Evolutionary conservation across 2,888 invertebrate species (phyloP), one percentile per base, ranked within the genome.

Genomic region (Acanthosepion lycidas): DNA sequence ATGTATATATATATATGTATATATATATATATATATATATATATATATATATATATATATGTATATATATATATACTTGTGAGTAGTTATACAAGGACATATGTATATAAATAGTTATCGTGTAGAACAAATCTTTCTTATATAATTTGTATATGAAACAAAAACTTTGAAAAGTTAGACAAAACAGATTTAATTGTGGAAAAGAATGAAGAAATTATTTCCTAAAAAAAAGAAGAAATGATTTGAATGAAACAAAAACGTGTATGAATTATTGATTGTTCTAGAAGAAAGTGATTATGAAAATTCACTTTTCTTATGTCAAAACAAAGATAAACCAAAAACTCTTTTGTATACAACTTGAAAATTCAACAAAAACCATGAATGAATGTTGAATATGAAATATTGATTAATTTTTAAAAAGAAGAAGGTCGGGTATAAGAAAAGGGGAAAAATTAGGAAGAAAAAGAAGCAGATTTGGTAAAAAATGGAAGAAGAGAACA

Each of bases 181-280:
- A n/a, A 59, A 78, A 78, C 78, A 33, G 78, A n/a, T n/a, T n/a
- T 33, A 78, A 78, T 78, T 78, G n/a, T 78, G 78, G 18, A 33
- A 78, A 78, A 78, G n/a, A 78, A 78, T 78, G 78, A 78, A 78
- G 78, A 78, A 78, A 78, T 78, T 78, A 6, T n/a, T 78, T 78
- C 4, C 15, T n/a, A 12, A 59, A 59, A 59, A 23, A 59, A 59
- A 23, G 23, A 59, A 6, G 23, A 23, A 59, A 59, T 78, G 18
- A n/a, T 33, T 33, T 15, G n/a, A 78, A 78, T 33, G n/a, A n/a
- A 78, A 78, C 9, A 78, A 78, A 78, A 78, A 15, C n/a, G 5
- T 78, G 5, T n/a, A 78, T 78, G 78, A 78, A 78, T 78, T 78
- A 78, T 78, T 33, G 78, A 78, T 78, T 33, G 9, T 78, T 78